Evolutionary conservation across 2,113 vertebrate genomes (phyloP).

Genomic region (Indicator indicator): DNA sequence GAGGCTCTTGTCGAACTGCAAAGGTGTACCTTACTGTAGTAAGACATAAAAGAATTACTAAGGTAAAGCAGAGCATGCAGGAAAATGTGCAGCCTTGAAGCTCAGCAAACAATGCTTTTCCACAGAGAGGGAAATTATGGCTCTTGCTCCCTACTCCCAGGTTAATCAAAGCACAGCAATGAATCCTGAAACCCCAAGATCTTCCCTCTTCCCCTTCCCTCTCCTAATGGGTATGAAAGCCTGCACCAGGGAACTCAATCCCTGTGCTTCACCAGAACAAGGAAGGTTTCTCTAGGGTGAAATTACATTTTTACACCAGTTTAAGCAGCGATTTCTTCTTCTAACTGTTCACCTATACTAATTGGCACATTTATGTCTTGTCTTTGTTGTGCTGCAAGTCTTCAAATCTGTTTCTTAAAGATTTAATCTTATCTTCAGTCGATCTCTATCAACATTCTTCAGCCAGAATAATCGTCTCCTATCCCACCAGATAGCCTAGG

Average conservation of each 20-base stretch:
- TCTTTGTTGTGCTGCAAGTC: background rate
- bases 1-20: background rate
- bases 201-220: background rate
- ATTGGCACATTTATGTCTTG: background rate
- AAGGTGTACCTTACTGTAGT: background rate
- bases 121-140: fast-evolving
- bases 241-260: background rate
- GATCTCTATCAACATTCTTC: background rate
- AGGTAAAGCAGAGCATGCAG: fast-evolving
- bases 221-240: background rate
- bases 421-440: background rate
- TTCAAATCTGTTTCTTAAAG: background rate
- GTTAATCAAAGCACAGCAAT: background rate
- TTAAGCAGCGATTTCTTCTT: background rate
- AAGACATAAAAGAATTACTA: background rate
- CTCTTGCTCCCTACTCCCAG: background rate
- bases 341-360: background rate
- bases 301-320: background rate
- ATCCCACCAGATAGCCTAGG: background rate
- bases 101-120: background rate
- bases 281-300: background rate
- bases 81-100: background rate
- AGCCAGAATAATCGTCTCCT: background rate
- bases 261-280: background rate
- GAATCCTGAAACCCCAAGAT: background rate